Conservation (phyloP, 2,113 vertebrate genomes). For the Malurus melanocephalus region DNA sequence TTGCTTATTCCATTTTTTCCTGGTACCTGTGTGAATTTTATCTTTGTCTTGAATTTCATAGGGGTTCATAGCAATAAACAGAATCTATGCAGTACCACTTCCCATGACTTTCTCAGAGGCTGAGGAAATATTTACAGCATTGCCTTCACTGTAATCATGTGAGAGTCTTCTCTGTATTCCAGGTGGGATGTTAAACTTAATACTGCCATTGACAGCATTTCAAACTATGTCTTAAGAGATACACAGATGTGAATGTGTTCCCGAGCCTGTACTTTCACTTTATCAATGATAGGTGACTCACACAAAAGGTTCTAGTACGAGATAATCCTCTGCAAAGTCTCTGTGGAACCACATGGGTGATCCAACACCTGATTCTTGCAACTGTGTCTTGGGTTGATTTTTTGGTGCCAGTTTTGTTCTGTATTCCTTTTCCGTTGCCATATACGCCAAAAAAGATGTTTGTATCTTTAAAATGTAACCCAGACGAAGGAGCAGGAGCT, state of each 20-base stretch:
- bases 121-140: neutral
- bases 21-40: neutral
- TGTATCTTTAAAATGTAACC: too few relatives aligned
- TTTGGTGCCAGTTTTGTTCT: too few relatives aligned
- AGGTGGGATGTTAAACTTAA: neutral
- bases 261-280: neutral
- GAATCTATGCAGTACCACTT: neutral
- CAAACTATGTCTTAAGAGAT: neutral
- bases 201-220: neutral
- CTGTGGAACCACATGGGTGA: neutral
- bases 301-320: neutral
- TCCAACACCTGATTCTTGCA: neutral
- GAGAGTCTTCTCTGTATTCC: neutral
- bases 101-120: neutral
- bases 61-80: neutral
- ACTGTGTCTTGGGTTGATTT: too few relatives aligned
- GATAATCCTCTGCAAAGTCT: neutral
- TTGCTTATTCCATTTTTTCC: accelerated
- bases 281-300: neutral
- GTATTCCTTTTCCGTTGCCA: too few relatives aligned
- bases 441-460: too few relatives aligned
- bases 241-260: neutral
- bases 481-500: too few relatives aligned
- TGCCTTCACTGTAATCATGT: neutral
- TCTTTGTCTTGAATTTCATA: neutral